These are phyloP conservation scores for Sylvia atricapilla DNA, from an alignment of 2,113 vertebrate genomes.

Conservation along the genomic window DNA sequence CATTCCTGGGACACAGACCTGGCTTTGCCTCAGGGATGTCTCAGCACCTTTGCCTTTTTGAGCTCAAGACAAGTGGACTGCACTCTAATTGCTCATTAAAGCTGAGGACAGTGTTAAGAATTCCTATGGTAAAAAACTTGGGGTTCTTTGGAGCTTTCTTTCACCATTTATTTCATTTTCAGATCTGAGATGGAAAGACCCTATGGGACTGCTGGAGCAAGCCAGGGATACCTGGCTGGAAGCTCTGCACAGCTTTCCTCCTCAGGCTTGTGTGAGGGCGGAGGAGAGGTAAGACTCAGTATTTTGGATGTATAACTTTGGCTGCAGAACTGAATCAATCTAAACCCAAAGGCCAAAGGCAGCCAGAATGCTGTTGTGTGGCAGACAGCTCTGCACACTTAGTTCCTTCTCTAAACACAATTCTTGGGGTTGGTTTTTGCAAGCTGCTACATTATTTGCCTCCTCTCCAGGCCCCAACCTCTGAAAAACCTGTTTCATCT, in stretches of 20 bases:
- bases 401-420: conserved; percentile 1
- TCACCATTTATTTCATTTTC: neutral
- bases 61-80: neutral
- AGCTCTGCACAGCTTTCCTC: neutral
- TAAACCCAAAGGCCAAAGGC: conserved; percentile 37
- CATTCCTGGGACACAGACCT: neutral
- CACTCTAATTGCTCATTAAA: neutral
- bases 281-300: neutral
- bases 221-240: neutral
- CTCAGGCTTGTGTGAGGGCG: neutral
- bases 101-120: neutral
- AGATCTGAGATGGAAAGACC: neutral
- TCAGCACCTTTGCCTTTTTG: neutral
- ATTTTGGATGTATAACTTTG: conserved; percentile 21
- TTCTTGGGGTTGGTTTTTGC: neutral
- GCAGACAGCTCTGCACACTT: conserved; percentile 1
- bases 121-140: neutral
- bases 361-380: neutral
- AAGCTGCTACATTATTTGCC: neutral
- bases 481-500: neutral
- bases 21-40: neutral
- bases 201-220: neutral
- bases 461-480: neutral
- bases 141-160: neutral
- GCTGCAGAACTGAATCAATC: conserved; percentile 41